A percentile compares a stretch with the other conserved stretches of the same genome.
Conservation (phyloP, 2,888 invertebrate genomes). For the Eugnorisma glareosa region DNA sequence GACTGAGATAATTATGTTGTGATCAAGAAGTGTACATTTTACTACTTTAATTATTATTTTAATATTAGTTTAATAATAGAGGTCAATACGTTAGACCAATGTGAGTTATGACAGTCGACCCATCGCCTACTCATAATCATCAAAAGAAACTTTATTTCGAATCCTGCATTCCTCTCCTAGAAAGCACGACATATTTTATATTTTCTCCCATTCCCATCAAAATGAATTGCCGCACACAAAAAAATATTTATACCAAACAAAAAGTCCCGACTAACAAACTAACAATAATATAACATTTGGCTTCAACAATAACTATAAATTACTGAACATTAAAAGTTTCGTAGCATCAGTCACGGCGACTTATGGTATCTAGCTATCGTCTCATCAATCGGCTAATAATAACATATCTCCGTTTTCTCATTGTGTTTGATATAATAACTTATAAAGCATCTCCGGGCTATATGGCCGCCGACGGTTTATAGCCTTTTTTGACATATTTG, state of each 20-base stretch:
- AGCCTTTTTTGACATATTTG: slow-evolving; percentile 89
- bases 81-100: not conserved
- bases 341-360: slow-evolving; percentile 66
- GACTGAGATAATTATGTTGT: not conserved
- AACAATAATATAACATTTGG: slow-evolving; percentile 65
- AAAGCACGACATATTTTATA: slow-evolving; percentile 60
- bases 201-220: slow-evolving; percentile 59
- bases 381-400: slow-evolving; percentile 78
- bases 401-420: slow-evolving; percentile 77
- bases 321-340: slow-evolving; percentile 66
- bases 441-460: slow-evolving; percentile 84
- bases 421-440: slow-evolving; percentile 79
- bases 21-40: not conserved
- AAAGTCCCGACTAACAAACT: slow-evolving; percentile 62
- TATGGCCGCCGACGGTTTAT: slow-evolving; percentile 83
- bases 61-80: too few species aligned
- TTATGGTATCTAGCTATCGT: slow-evolving; percentile 66
- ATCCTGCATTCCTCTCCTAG: slow-evolving; percentile 45
- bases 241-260: slow-evolving; percentile 59
- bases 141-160: slow-evolving; percentile 38
- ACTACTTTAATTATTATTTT: too few species aligned
- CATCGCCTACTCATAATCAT: slow-evolving; percentile 8
- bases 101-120: not conserved
- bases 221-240: slow-evolving; percentile 61
- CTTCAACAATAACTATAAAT: slow-evolving; percentile 67